Conservation (phyloP, 2,797 vertebrate genomes). For the Distichodus sexfasciatus region DNA sequence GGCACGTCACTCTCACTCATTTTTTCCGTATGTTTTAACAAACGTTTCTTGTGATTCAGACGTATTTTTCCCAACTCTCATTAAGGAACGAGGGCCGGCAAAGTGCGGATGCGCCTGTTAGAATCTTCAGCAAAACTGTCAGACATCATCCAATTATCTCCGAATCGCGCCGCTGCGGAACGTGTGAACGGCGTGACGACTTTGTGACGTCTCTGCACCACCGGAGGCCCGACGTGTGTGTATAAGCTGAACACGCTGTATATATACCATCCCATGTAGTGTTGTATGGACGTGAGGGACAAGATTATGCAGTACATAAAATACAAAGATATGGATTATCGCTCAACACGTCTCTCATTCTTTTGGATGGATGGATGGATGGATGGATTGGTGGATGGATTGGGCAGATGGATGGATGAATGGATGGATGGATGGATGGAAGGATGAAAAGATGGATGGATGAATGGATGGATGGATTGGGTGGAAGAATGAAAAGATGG, state of each 20-base stretch:
- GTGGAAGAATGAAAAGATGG: too few relatives aligned
- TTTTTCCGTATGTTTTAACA: neutral
- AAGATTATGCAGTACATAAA: constrained; percentile 47
- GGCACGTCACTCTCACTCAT: constrained; percentile 10
- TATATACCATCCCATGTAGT: constrained; percentile 49
- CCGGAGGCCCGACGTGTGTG: constrained; percentile 41
- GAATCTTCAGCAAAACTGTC: constrained; percentile 21
- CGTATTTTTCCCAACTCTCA: neutral
- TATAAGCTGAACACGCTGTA: constrained; percentile 49
- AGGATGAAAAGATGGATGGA: too few relatives aligned
- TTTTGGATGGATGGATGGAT: neutral
- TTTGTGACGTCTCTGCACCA: constrained; percentile 13
- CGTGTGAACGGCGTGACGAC: constrained; percentile 9
- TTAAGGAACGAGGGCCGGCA: constrained; percentile 8
- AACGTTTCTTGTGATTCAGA: neutral
- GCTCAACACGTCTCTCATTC: constrained; percentile 17
- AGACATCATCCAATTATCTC: too few relatives aligned
- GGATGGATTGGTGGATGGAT: too few relatives aligned
- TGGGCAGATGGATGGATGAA: too few relatives aligned
- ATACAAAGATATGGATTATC: constrained; percentile 39
- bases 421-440: too few relatives aligned
- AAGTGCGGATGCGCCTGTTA: constrained; percentile 26
- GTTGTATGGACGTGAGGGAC: constrained; percentile 46
- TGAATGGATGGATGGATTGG: too few relatives aligned
- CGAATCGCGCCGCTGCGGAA: constrained; percentile 1